These are phyloP conservation scores for Odocoileus virginianus DNA, from an alignment of 2,113 vertebrate species.

Conservation along the genomic window DNA sequence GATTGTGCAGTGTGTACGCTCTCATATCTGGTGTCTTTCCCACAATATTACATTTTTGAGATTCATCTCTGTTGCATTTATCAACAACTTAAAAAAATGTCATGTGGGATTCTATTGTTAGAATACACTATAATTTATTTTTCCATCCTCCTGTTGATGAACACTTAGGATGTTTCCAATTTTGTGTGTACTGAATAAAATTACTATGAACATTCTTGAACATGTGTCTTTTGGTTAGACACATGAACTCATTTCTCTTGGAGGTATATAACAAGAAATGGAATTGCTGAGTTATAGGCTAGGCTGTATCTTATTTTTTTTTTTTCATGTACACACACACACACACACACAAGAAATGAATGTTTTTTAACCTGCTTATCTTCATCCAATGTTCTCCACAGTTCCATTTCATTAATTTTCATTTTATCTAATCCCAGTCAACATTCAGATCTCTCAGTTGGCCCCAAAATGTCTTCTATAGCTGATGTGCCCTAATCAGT, in stretches of 20 bases:
- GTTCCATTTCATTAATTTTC: slow-evolving; percentile 23
- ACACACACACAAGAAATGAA: neutral
- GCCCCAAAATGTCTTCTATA: neutral
- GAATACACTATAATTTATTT: neutral
- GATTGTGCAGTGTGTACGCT: neutral
- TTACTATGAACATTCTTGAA: neutral
- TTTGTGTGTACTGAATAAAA: slow-evolving; percentile 13
- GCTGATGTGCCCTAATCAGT: neutral
- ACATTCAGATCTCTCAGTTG: neutral
- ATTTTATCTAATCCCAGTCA: neutral
- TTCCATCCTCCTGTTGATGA: neutral
- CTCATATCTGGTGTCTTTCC: neutral
- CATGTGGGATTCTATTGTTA: neutral
- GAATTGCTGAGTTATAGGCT: neutral
- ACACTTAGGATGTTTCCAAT: neutral
- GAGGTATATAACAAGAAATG: neutral
- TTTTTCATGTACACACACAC: neutral
- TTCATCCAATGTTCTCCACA: neutral
- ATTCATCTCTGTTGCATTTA: neutral
- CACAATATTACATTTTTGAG: neutral
- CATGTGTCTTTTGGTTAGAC: neutral
- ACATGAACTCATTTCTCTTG: neutral
- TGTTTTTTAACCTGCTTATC: neutral
- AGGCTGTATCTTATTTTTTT: neutral
- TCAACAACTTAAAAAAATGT: neutral